Base-by-base conservation (phyloP, 2,797 vertebrate species). In the Aulostomus chinensis region DNA sequence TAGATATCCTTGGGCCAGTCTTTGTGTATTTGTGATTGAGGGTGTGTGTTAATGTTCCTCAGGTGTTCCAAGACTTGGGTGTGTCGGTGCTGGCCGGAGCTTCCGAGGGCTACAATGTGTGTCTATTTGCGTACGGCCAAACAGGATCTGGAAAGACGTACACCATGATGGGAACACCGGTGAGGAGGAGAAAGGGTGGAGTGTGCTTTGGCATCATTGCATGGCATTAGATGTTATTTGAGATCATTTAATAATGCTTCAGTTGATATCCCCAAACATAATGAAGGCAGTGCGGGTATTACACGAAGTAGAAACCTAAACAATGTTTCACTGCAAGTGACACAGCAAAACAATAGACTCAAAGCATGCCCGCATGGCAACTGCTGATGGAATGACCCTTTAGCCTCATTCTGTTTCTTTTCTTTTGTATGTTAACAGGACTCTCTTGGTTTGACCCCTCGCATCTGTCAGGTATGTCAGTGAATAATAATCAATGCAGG, bases 81-180 rank as follows among this genome's bases (percentile, higher is more conserved):
- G 92, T 92, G 61, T 94, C 92, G 7, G 95, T 98, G 34, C 83
- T 99, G 50, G 91, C 93, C 0, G 95, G 93, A 72, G 97, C 96
- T 5, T 89, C 93, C 8, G 89, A 90, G 81, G 97, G 97, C 50
- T 99, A 98, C 86, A 99, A 99, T 9, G 94, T 98, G 69, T 98
- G 96, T 74, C 90, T 99, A 55, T 98, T 99, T 88, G 97, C 97
- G 2, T 99, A 99, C 36, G 97, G 97, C 41, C 97, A 99, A 86
- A 99, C 97, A 0, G 97, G 97, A 73, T 97, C 97, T 46, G 97
- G 97, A 55, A 99, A 99, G 89, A 99, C 97, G 0, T 95, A 98
- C 63, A 99, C 96, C 47, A 99, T 99, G 97, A 94, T 98, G 90
- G 97, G 97, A 15, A 96, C 95, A 12, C 93, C 93, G 72, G 97